Conservation (phyloP, 2,113 vertebrate genomes). For the Tachuris rubrigastra region DNA sequence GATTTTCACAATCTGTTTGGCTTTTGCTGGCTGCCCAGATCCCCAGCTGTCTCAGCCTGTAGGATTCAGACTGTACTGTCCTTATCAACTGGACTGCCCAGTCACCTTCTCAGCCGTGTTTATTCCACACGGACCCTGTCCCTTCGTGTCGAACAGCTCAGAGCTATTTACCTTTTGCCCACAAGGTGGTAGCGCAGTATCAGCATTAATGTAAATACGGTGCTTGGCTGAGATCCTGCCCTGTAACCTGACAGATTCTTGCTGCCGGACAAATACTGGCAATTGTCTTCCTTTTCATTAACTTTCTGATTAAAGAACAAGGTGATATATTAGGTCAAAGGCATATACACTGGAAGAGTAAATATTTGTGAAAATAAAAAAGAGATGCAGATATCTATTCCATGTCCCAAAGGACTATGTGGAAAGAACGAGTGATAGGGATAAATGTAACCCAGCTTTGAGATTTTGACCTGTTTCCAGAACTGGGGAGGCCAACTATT, state of each 20-base stretch:
- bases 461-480: not conserved
- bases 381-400: not conserved
- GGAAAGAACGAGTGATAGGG: not conserved
- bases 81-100: not conserved
- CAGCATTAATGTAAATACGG: conserved; percentile 38
- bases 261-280: not conserved
- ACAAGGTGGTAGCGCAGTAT: conserved; percentile 75
- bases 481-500: not conserved
- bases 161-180: conserved; percentile 58
- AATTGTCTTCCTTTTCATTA: not conserved
- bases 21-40: not conserved
- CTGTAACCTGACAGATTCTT: not conserved
- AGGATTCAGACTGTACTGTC: not conserved
- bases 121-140: rapidly evolving
- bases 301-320: not conserved
- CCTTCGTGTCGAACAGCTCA: rapidly evolving
- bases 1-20: not conserved
- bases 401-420: not conserved
- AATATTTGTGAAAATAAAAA: not conserved
- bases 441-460: not conserved
- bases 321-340: not conserved
- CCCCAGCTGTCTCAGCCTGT: not conserved
- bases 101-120: rapidly evolving
- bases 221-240: not conserved
- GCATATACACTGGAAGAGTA: not conserved